Base-by-base conservation (phyloP, 2,888 invertebrate genomes). In the Plebejus argus region DNA sequence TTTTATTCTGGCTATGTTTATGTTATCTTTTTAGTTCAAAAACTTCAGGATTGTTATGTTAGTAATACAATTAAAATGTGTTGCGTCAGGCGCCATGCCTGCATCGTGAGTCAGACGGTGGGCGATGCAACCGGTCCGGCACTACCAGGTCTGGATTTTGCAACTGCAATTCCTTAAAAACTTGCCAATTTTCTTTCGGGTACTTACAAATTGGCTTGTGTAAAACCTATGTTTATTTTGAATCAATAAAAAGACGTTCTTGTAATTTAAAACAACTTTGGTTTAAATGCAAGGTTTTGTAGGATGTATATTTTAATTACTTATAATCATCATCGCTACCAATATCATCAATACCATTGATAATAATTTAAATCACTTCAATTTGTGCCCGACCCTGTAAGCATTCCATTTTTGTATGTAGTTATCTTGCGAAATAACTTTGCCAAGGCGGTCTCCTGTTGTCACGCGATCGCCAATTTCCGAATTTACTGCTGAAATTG, bases 51-150 rank as follows among this genome's bases (percentile, higher is more conserved):
- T 10, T 39, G 45, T 12, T 45, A 45, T 12, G 10, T 45, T 45
- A 45, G 5, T 53, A 53, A 18, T 53, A 53, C 53, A 53, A 33
- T 66, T 28, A 18, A 61, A 66, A 66, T 70, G 76, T 79, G 81
- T 87, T 86, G 81, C 86, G 84, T 88, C 84, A 85, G 80, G 76
- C 74, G 78, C 77, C 78, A 82, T 82, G 79, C 78, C 33, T 70
- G 35, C 71, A 20, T 56, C 80, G 78, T 75, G 83, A 79, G 71
- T 82, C 81, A 81, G 72, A 81, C 80, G 76, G 79, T 78, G 82
- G 81, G 83, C 83, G 82, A 77, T 80, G 77, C 79, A 82, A 85
- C 84, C 85, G 83, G 84, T 85, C 83, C 78, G 77, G 74, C 66
- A 71, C 70, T 78, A 70, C 78, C 71, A 77, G 61, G 79, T 83